Evolutionary conservation across 2,888 invertebrate species (phyloP).

Genomic region (Galeopsomyia nigrocyanea): DNA sequence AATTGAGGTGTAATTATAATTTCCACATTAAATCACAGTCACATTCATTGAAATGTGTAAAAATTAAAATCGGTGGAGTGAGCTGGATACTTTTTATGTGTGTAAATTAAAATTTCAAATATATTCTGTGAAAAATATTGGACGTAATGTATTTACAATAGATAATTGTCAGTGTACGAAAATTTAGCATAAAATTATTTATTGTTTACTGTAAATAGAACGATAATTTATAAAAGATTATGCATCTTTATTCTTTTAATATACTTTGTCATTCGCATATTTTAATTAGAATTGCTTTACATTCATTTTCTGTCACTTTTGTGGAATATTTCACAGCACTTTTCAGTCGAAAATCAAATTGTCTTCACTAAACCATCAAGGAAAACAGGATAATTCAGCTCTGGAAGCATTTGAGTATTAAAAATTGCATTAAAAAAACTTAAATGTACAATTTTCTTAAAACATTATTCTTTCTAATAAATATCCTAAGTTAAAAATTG

Average conservation of each 20-base stretch:
- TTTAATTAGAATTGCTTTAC: conserved; percentile 16
- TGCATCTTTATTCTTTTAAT: conserved; percentile 29
- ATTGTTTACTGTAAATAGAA: conserved; percentile 40
- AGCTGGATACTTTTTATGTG: conserved; percentile 43
- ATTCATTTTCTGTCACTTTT: not conserved
- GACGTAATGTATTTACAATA: conserved; percentile 45
- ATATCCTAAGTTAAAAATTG: conserved; percentile 26
- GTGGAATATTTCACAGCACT: conserved; percentile 34
- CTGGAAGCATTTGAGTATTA: conserved; percentile 23
- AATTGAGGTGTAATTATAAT: conserved; percentile 43
- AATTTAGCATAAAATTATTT: conserved; percentile 43
- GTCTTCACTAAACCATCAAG: not conserved
- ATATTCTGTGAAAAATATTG: conserved; percentile 47
- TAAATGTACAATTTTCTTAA: not conserved
- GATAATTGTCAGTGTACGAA: conserved; percentile 38
- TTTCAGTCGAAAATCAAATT: conserved; percentile 36
- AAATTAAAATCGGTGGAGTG: conserved; percentile 26
- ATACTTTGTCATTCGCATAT: not conserved
- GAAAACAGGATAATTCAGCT: conserved; percentile 1
- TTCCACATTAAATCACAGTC: conserved; percentile 31
- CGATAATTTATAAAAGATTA: conserved; percentile 31
- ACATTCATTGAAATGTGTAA: conserved; percentile 38
- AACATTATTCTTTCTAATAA: conserved; percentile 2
- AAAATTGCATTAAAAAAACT: conserved; percentile 12
- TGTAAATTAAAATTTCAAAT: conserved; percentile 42